Evolutionary conservation across 1,140 invertebrate genomes (phyloP), one percentile per base, ranked within the genome.

Genomic region (Eriosoma lanigerum): DNA sequence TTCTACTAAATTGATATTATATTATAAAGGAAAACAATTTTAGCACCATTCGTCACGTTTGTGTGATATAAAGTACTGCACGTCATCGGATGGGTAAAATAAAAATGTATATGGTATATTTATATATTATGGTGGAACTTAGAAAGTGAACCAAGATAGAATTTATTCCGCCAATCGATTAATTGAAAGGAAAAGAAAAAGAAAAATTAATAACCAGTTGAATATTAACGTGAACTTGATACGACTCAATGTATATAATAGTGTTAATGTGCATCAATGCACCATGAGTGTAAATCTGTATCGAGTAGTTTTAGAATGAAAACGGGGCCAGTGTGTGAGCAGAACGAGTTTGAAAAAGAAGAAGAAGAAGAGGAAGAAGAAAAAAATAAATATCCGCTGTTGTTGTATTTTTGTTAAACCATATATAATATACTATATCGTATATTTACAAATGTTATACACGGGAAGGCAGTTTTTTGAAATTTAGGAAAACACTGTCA

Each of bases 401-500:
- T 76, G 68, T 72, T n/a, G n/a, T n/a, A n/a, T n/a, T n/a, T 38
- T 72, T 72, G 29, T 72, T 17, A 17, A 5, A 72, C 17, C 68
- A 29, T 52, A 32, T 12, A 50, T 70, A n/a, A n/a, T n/a, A n/a
- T n/a, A n/a, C n/a, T n/a, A 4, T 38, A 38, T 38, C 32, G 32
- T 38, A 44, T 58, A 38, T 38, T 38, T 3, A 38, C 12, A 58
- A 56, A 38, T 44, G 19, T 12, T 17, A 50, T 5, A 50, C 17
- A 12, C 72, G 72, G 29, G n/a, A 75, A 52, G 72, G 58, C 32
- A n/a, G 52, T 76, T 46, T 21, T 10, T 8, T 24, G 3, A 76
- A 24, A 76, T 58, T 76, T 76, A 76, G 54, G 21, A 58, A 44
- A 76, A 44, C 52, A 19, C 72, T 76, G 72, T 76, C 54, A 76